Base-by-base conservation (phyloP, 2,113 vertebrate genomes). In the Sula dactylatra region DNA sequence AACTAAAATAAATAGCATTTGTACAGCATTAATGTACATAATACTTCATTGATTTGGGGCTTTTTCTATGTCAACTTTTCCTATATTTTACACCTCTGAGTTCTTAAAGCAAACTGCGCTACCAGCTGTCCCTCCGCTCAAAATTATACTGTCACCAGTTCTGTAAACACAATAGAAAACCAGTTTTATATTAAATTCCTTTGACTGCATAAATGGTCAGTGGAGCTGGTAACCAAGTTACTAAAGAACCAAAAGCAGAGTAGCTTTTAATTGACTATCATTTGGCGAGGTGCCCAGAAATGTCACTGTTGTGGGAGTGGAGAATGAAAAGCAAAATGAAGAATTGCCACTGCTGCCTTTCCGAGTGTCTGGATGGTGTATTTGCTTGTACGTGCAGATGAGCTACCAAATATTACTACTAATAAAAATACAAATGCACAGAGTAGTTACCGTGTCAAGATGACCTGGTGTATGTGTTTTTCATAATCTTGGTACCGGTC, bases 201-300 rank as follows among this genome's bases (percentile, higher is more conserved):
- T 76, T 94, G 55, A 5, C 66, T 32, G 44, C 6, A 10, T 66
- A 84, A 94, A 58, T 58, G 77, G 78, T 82, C 40, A 50, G 2
- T 56, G 45, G 90, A 86, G 67, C 78, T 74, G 62, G 77, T 97
- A 98, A 96, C 91, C 36, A 50, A 90, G 82, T 89, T 97, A 93
- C 81, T 73, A 22, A 78, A 88, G 81, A 97, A 94, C 81, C 89
- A 52, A 77, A 87, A 86, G 76, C 73, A 36, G 92, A 90, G 88
- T 56, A 82, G 92, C 66, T 93, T 95, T 97, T 96, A 97, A 97
- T 98, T 97, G 97, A 95, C 91, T 70, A 85, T 80, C 87, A 76
- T 58, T 96, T 97, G 96, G 88, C 91, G 9, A 22, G 4, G 36
- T 72, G 85, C 96, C 95, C 67, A 96, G 96, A 92, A 82, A 88